Conservation (phyloP, 2,113 vertebrate genomes). For the Zeus faber region DNA sequence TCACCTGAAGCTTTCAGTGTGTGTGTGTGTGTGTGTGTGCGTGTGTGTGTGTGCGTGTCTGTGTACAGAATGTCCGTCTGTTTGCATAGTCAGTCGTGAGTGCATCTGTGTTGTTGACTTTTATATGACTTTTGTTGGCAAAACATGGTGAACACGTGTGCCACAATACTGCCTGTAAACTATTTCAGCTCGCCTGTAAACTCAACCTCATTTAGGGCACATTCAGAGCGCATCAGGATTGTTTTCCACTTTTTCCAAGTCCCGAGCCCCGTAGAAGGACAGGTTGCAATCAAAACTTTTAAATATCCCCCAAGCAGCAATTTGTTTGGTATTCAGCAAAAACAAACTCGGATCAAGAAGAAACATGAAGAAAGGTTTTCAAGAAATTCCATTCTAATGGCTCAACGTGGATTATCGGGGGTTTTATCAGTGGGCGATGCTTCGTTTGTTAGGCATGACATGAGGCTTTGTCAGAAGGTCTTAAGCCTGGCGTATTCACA, state of each 20-base stretch:
- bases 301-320: not conserved
- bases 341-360: conserved; percentile 2
- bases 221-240: not conserved
- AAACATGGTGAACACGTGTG: conserved; percentile 21
- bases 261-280: not conserved
- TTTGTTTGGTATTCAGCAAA: conserved; percentile 2
- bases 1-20: not conserved
- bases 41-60: not conserved
- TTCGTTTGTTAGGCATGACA: no score
- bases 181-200: conserved; percentile 24
- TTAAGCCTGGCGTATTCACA: not conserved
- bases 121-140: conserved; percentile 16
- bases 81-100: no score
- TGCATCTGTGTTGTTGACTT: no score
- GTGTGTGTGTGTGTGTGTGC: conserved; percentile 3
- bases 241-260: not conserved
- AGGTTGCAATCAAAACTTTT: not conserved
- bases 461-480: no score
- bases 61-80: no score
- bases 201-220: not conserved
- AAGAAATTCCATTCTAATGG: not conserved
- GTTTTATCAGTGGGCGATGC: no score
- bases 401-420: not conserved
- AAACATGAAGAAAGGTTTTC: not conserved
- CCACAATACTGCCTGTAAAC: no score